phyloP scores from a whole-genome alignment of 2,797 vertebrate genomes.

The Pseudomugil gertrudae region DNA sequence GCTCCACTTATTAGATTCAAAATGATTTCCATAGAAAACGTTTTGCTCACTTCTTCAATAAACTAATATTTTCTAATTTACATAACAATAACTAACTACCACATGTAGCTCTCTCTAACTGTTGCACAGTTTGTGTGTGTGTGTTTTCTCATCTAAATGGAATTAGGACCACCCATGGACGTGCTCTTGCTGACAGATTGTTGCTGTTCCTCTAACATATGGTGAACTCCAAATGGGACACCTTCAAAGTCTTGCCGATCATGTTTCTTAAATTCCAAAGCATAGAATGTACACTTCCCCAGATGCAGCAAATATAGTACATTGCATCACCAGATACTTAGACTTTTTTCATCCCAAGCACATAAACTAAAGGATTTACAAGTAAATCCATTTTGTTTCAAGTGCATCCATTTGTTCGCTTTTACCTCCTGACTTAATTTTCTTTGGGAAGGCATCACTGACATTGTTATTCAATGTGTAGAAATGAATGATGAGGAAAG shows the following conservation, averaged over 20 bases:
- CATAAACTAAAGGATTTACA: no score
- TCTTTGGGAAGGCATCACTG: slow-evolving; percentile 22
- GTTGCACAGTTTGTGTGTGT: slow-evolving; percentile 34
- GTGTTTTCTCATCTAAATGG: slow-evolving; percentile 62
- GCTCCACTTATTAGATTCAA: slow-evolving; percentile 7
- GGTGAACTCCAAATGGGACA: slow-evolving; percentile 63
- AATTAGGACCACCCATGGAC: slow-evolving; percentile 68
- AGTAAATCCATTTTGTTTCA: slow-evolving; percentile 9
- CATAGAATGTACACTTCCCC: slow-evolving; percentile 33
- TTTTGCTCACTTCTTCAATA: background rate
- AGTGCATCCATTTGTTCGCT: no score
- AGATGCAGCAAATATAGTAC: slow-evolving; percentile 4
- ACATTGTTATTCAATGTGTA: slow-evolving; percentile 23
- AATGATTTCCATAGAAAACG: background rate
- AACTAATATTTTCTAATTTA: slow-evolving; percentile 25
- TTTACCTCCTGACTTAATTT: slow-evolving; percentile 16
- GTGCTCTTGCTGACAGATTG: slow-evolving; percentile 61
- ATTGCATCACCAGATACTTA: slow-evolving; percentile 17
- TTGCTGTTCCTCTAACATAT: slow-evolving; percentile 73
- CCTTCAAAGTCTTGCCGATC: slow-evolving; percentile 49
- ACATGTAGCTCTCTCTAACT: slow-evolving; percentile 28
- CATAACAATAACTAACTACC: slow-evolving; percentile 5
- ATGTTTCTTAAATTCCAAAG: slow-evolving; percentile 54
- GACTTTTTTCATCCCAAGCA: background rate
- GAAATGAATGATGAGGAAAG: slow-evolving; percentile 14